phyloP scores from a whole-genome alignment of 1,140 invertebrate species.

The Oreohelix idahoensis region DNA sequence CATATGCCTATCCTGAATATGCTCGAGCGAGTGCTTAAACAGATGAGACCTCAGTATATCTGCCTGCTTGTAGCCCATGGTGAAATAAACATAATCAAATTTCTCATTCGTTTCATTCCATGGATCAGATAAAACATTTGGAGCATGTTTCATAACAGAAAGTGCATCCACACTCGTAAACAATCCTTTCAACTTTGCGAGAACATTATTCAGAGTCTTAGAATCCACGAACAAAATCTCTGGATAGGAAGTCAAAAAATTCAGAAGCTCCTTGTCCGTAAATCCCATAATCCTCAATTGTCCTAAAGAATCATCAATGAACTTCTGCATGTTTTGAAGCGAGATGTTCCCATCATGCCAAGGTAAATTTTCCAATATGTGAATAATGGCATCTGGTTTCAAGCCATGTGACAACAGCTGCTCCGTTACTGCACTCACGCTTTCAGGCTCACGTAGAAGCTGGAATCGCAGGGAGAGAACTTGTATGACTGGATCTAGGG shows the following conservation, averaged over 20 bases:
- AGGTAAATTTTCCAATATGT: slow-evolving; percentile 7
- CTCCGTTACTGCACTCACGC: neutral
- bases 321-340: neutral
- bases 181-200: slow-evolving; percentile 23
- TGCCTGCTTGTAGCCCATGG: slow-evolving; percentile 7
- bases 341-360: neutral
- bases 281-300: slow-evolving; percentile 7
- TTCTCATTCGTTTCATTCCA: slow-evolving; percentile 16
- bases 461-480: neutral
- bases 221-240: neutral
- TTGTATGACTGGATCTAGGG: neutral
- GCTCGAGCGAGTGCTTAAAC: neutral
- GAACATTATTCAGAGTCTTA: neutral
- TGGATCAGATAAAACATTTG: slow-evolving; percentile 8
- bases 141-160: neutral
- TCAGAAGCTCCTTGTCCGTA: neutral
- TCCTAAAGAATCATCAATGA: neutral
- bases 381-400: neutral
- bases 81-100: slow-evolving; percentile 35
- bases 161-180: slow-evolving; percentile 1
- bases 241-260: neutral
- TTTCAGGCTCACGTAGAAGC: neutral
- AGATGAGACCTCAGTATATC: neutral
- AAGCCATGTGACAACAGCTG: neutral
- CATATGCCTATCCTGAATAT: slow-evolving; percentile 23